Evolutionary conservation across 2,797 vertebrate species (phyloP), one percentile per base, ranked within the genome.

Genomic region (Cetoscarus ocellatus): DNA sequence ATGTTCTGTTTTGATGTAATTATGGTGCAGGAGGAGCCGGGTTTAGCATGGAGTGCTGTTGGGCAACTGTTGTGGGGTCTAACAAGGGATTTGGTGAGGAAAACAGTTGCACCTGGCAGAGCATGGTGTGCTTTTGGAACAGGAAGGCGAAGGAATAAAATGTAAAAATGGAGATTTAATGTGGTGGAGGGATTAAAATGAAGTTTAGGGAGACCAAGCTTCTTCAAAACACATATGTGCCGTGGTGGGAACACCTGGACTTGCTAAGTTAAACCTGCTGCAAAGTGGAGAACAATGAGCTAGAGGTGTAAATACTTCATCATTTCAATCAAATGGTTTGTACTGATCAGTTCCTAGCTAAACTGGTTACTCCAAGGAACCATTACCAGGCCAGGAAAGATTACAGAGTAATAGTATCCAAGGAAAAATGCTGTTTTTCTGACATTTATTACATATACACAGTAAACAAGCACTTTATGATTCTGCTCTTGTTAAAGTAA

Each of bases 1-100:
- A 90, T 89, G 82, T 91, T 90, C 90, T 90, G 88, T 91, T 93
- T 91, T 89, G 86, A 88, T 90, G 85, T 90, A 92, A 91, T 92
- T 93, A 88, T 84, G 87, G 90, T 84, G 80, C 81, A 86, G 88
- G 84, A 91, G 88, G 82, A 88, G 88, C 84, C 82, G 89, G 84
- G 83, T 88, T 89, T 86, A 88, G 77, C 63, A 72, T 71, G 68
- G 73, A 89, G 79, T 38, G 61, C 84, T 90, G 89, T 91, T 85
- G 83, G 87, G 85, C 79, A 79, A 75, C 81, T 58, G 75, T 88
- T 78, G 75, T 71, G 68, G 79, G 79, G 80, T 91, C 82, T 88
- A 88, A 88, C 78, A 70, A 80, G 77, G 77, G 82, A 87, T 88
- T 92, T 84, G 73, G 87, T 84, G 13, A 76, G 67, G 77, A 85